Conservation (phyloP, 2,113 vertebrate genomes). For the Sporophila hypoxantha region DNA sequence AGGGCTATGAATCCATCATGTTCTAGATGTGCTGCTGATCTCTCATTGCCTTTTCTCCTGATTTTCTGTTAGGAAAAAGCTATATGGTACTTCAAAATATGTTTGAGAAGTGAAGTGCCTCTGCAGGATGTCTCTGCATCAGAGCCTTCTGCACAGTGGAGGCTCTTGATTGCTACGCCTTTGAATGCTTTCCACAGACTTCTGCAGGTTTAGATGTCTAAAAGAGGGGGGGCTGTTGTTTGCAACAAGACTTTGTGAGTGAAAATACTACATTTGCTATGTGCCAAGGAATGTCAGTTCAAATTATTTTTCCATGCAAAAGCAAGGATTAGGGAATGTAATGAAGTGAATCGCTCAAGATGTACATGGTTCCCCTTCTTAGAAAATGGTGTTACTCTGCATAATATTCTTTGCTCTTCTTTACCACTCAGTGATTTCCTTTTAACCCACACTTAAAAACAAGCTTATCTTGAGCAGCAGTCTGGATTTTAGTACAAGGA, state of each 20-base stretch:
- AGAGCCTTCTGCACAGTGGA: not conserved
- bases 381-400: not conserved
- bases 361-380: not conserved
- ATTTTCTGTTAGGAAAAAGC: not conserved
- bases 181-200: not conserved
- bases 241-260: not conserved
- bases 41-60: not conserved
- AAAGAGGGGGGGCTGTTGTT: not conserved
- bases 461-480: not conserved
- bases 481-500: not conserved
- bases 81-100: not conserved
- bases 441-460: not conserved
- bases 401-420: not conserved
- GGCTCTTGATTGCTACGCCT: not conserved
- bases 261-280: not conserved
- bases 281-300: not conserved
- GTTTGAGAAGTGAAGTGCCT: constrained; percentile 4
- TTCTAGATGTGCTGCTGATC: not conserved
- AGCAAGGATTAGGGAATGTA: constrained; percentile 3
- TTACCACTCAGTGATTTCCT: not conserved
- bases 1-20: not conserved
- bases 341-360: not conserved
- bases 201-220: not conserved
- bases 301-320: not conserved
- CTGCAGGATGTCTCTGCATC: not conserved